Conservation (phyloP, 2,113 vertebrate genomes). For the Bothrops jararaca region DNA sequence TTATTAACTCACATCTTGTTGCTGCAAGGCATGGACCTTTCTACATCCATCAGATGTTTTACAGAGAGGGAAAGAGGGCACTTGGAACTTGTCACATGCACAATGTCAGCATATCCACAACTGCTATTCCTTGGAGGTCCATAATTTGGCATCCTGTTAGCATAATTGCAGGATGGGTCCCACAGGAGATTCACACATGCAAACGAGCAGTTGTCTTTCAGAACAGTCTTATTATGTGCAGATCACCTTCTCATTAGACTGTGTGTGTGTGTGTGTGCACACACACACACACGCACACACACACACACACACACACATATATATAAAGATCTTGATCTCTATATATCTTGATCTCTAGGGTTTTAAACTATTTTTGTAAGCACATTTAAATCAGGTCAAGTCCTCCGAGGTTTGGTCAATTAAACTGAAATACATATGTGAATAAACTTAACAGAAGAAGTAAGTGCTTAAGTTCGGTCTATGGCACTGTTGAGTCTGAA, state of each 20-base stretch:
- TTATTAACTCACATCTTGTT: background rate
- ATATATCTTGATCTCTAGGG: background rate
- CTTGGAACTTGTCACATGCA: background rate
- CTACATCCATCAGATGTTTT: background rate
- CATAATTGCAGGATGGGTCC: background rate
- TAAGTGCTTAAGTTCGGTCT: background rate
- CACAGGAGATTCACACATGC: background rate
- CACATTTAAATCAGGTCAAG: background rate
- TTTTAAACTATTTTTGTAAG: background rate
- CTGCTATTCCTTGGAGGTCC: background rate
- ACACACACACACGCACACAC: too few relatives aligned
- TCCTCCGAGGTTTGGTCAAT: background rate
- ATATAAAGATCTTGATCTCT: too few relatives aligned
- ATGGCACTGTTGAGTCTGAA: background rate
- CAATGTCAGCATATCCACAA: background rate
- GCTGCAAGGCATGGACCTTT: background rate
- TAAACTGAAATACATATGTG: constrained; percentile 29
- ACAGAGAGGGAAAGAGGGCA: background rate
- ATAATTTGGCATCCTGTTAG: background rate
- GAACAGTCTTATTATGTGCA: background rate
- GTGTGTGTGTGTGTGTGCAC: too few relatives aligned
- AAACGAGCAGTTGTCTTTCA: background rate
- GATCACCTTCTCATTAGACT: background rate
- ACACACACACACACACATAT: too few relatives aligned
- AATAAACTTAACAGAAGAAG: background rate